Evolutionary conservation across 2,888 invertebrate genomes (phyloP), one percentile per base, ranked within the genome.

Genomic region (Bugulina stolonifera): DNA sequence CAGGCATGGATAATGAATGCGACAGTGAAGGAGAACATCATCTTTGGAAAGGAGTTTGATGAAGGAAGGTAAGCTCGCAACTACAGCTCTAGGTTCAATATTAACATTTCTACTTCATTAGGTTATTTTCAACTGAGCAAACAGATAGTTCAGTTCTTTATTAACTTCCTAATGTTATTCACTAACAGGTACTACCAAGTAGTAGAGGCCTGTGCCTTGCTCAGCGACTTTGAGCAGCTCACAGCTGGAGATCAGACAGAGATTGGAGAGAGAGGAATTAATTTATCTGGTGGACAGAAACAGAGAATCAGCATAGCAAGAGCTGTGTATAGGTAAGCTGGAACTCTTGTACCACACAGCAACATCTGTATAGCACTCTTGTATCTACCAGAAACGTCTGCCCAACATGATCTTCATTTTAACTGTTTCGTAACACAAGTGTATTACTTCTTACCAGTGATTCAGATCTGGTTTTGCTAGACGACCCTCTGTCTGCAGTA

Each of bases 1-100:
- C 70, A 70, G 52, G 70, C 70, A 2, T 70, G 70, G 70, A 96
- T 97, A 73, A 95, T 95, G 84, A 97, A 97, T 85, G 70, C 70
- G 5, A 70, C 70, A n/a, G 23, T 70, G 3, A 70, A 32, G 32
- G 70, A 70, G 5, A 70, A 70, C 29, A 70, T 70, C 18, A 43
- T 43, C 23, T 70, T 70, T 43, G 70, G 70, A 35, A n/a, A 70
- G 3, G 23, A 10, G 3, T 70, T 70, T 23, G 70, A 70, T 70
- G 5, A 70, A 25, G 25, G 43, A 18, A 23, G 70, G 70, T 70
- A 43, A 78, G 82, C n/a, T n/a, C n/a, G n/a, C n/a, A n/a, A n/a
- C n/a, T n/a, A n/a, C n/a, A n/a, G n/a, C n/a, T n/a, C n/a, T n/a
- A n/a, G n/a, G n/a, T n/a, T n/a, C n/a, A n/a, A n/a, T n/a, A n/a